A percentile compares a stretch with the other conserved stretches of the same genome.
Conservation (phyloP, 2,113 vertebrate species). For the Gopherus evgoodei region DNA sequence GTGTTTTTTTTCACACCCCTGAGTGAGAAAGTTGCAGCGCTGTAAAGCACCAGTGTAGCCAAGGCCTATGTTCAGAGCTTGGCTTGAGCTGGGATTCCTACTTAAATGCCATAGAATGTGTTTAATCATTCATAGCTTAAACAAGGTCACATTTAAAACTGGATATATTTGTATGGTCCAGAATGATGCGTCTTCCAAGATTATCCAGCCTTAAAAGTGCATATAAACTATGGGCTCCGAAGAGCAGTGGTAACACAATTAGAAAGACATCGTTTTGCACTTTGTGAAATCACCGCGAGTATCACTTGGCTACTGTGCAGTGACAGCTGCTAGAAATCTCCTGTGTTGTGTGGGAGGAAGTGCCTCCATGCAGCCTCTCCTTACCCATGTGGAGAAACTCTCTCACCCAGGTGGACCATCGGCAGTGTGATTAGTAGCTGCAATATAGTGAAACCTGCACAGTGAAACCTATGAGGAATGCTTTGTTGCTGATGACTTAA, state of each 20-base stretch:
- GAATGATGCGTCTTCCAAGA: neutral
- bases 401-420: neutral
- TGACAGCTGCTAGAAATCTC: neutral
- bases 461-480: fast-evolving
- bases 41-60: too few species aligned
- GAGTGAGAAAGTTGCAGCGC: too few species aligned
- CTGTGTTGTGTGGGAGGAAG: neutral
- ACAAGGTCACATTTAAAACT: neutral
- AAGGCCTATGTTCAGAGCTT: neutral
- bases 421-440: neutral
- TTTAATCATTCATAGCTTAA: neutral
- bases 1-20: too few species aligned
- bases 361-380: neutral
- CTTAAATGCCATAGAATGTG: neutral
- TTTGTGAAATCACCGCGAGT: fast-evolving
- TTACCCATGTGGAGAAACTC: fast-evolving
- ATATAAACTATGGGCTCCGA: neutral
- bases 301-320: fast-evolving
- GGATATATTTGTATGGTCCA: neutral
- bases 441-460: fast-evolving
- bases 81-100: neutral
- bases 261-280: neutral
- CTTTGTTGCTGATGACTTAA: neutral
- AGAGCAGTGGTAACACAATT: neutral
- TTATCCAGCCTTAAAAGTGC: neutral